Percentiles rank a stretch among this genome's conserved stretches.
phyloP scores from a whole-genome alignment of 2,113 vertebrate genomes.

The Paraplagusia blochii region DNA sequence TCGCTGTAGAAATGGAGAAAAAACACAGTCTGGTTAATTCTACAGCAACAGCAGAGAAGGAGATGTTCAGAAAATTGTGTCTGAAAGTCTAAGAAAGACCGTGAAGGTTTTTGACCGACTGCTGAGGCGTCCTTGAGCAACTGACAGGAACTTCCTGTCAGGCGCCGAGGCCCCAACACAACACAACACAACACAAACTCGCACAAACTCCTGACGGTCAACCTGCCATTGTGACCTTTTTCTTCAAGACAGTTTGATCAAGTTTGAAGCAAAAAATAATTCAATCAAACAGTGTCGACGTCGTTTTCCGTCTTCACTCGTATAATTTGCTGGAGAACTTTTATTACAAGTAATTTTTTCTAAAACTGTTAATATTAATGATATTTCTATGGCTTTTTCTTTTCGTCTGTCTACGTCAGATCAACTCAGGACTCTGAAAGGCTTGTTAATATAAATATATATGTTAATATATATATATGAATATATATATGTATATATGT shows the following conservation, averaged over 20 bases:
- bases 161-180: too few relatives aligned
- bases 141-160: slow-evolving; percentile 15
- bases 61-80: slow-evolving; percentile 2
- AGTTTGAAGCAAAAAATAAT: too few relatives aligned
- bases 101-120: slow-evolving; percentile 22
- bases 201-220: too few relatives aligned
- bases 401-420: slow-evolving; percentile 57
- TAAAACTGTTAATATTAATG: background rate
- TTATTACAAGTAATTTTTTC: background rate
- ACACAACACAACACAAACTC: slow-evolving; percentile 4
- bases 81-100: background rate
- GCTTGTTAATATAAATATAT: slow-evolving; percentile 35
- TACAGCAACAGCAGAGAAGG: too few relatives aligned
- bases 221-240: too few relatives aligned
- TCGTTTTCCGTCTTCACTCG: background rate
- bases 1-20: too few relatives aligned
- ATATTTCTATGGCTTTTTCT: slow-evolving; percentile 39
- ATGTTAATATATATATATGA: background rate
- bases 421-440: slow-evolving; percentile 75
- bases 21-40: too few relatives aligned
- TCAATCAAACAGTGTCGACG: too few relatives aligned
- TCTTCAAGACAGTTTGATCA: too few relatives aligned
- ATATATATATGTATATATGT: background rate
- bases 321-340: background rate
- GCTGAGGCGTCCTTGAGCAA: slow-evolving; percentile 55